These are phyloP conservation scores for fruit fly (Drosophila melanogaster) DNA, from an alignment of 1,140 invertebrate genomes.

Conservation along the genomic window Release_6_plus_ISO1_MT NC_004354.4:7922501-7923000, in stretches of 20 bases:
- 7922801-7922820: constrained; percentile 45
- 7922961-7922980: constrained; percentile 41
- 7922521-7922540: constrained; percentile 10
- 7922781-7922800: constrained; percentile 32
- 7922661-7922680: constrained; percentile 78
- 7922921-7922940: constrained; percentile 36
- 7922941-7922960: constrained; percentile 57
- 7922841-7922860: constrained; percentile 49
- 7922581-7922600: constrained; percentile 32
- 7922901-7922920: constrained; percentile 33
- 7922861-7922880: constrained; percentile 62
- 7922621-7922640: constrained; percentile 30
- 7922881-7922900: constrained; percentile 46
- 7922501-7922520: constrained; percentile 41
- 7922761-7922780: constrained; percentile 54
- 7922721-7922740: constrained; percentile 28
- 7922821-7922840: constrained; percentile 24
- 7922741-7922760: constrained; percentile 62
- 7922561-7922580: constrained; percentile 39
- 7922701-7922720: constrained; percentile 15
- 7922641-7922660: constrained; percentile 68
- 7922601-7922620: constrained; percentile 39
- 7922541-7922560: constrained; percentile 14
- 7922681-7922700: constrained; percentile 54
- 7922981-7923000: constrained; percentile 58